Conservation (phyloP, 2,797 vertebrate species). For the Limosa lapponica region DNA sequence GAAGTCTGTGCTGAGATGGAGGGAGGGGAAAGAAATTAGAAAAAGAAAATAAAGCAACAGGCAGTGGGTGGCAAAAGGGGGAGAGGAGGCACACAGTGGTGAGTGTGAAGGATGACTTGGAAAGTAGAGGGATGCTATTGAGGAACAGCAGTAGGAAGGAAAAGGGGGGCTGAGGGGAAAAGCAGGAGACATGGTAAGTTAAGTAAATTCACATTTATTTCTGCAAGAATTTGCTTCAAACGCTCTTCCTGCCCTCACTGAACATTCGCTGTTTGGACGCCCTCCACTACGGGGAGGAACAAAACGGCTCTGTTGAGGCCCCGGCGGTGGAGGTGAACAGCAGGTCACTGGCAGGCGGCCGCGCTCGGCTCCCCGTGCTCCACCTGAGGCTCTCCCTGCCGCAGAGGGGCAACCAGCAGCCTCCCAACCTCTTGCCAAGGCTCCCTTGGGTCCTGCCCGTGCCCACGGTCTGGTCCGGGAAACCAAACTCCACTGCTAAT, state of each 20-base stretch:
- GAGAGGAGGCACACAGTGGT: background rate
- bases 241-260: conserved; percentile 62
- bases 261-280: conserved; percentile 50
- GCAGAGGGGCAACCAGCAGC: background rate
- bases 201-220: conserved; percentile 76
- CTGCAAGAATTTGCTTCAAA: conserved; percentile 72
- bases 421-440: background rate
- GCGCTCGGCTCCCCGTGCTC: background rate
- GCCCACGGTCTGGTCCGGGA: background rate
- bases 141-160: conserved; percentile 67
- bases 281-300: conserved; percentile 50
- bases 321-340: conserved; percentile 43
- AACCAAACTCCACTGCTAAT: background rate
- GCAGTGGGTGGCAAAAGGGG: conserved; percentile 43
- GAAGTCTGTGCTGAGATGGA: conserved; percentile 30
- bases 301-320: conserved; percentile 51
- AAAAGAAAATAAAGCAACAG: conserved; percentile 56
- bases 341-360: conserved; percentile 51
- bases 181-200: conserved; percentile 76
- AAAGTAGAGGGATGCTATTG: conserved; percentile 73
- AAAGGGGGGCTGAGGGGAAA: conserved; percentile 51
- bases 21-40: conserved; percentile 36
- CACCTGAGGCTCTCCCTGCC: background rate
- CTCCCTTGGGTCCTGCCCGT: background rate
- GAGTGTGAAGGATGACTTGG: conserved; percentile 70